Base-by-base conservation (phyloP, 2,888 invertebrate species). In the Apodemia duryi region DNA sequence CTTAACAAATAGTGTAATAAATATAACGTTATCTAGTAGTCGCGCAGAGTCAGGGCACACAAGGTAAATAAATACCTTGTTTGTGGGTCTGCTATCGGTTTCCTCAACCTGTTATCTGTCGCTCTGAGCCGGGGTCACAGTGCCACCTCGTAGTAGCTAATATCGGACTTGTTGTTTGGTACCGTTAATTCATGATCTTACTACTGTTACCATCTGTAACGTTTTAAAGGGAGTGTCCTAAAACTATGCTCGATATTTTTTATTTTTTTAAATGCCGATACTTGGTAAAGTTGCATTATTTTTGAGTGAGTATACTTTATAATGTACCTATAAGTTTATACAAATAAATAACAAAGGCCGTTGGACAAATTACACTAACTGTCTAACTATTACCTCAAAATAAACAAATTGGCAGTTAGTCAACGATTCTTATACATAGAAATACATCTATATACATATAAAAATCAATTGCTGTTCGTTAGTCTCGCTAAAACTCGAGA, bases 21-120 rank as follows among this genome's bases (percentile, higher is more conserved):
- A 46, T n/a, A 46, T 13, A 13, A 46, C 46, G 46, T 46, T 46
- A 46, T 46, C 46, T 46, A 46, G 13, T 1, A 6, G 46, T 6
- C 13, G 46, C 57, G 6, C 2, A 13, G 11, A 13, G 29, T 13
- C 11, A 6, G 13, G 2, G 13, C 13, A 32, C 57, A 57, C 57
- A 57, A 57, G 57, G 57, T 57, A 57, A 32, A 46, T 46, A 13
- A 13, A 57, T 57, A 57, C 57, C 57, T 57, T 57, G 57, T 57
- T 57, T 57, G 57, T 57, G 2, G 11, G 57, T 11, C 57, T 57
- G 57, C 29, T 57, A 57, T 57, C 57, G 13, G 57, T 57, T 46
- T 57, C 57, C 57, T 57, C 57, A 32, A 57, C 32, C 57, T 57
- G 57, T 57, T 57, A 57, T 32, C 57, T 57, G 29, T 57, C 29